A percentile compares a stretch with the other conserved stretches of the same genome.
Conservation (phyloP, 2,797 vertebrate genomes). For the Hapalemur alaotrensis region DNA sequence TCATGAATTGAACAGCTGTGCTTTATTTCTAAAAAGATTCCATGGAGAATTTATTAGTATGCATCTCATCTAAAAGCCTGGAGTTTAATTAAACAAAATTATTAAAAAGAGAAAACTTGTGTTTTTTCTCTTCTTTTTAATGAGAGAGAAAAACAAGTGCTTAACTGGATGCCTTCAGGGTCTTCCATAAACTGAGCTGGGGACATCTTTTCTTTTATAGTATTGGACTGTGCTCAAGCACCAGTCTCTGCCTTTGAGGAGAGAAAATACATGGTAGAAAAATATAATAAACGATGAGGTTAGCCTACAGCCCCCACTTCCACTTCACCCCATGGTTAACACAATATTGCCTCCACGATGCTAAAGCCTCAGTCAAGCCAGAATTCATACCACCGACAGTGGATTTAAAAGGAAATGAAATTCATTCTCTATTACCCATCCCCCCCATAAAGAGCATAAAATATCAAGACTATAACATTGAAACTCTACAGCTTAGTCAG, state of each 20-base stretch:
- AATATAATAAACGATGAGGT: not conserved
- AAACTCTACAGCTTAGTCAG: not conserved
- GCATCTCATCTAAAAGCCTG: constrained; percentile 50
- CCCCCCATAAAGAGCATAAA: not conserved
- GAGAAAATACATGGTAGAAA: not conserved
- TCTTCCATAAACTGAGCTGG: constrained; percentile 9
- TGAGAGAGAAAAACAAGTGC: constrained; percentile 33
- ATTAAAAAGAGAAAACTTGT: constrained; percentile 53
- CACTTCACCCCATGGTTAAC: not conserved
- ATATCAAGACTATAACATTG: not conserved
- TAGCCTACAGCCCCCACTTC: not conserved
- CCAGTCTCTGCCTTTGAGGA: not conserved
- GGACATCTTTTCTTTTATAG: not conserved
- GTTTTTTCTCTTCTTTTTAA: constrained; percentile 35
- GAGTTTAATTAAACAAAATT: constrained; percentile 70
- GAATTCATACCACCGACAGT: not conserved
- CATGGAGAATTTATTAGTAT: constrained; percentile 72
- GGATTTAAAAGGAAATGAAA: not conserved
- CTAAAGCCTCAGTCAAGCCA: not conserved
- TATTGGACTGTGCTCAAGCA: not conserved
- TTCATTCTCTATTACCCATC: not conserved
- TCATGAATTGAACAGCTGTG: constrained; percentile 68
- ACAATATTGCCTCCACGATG: not conserved
- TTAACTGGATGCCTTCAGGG: not conserved
- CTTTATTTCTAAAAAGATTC: constrained; percentile 66